Evolutionary conservation across 2,797 vertebrate species (phyloP).

Genomic region (Serranus cabrilla): DNA sequence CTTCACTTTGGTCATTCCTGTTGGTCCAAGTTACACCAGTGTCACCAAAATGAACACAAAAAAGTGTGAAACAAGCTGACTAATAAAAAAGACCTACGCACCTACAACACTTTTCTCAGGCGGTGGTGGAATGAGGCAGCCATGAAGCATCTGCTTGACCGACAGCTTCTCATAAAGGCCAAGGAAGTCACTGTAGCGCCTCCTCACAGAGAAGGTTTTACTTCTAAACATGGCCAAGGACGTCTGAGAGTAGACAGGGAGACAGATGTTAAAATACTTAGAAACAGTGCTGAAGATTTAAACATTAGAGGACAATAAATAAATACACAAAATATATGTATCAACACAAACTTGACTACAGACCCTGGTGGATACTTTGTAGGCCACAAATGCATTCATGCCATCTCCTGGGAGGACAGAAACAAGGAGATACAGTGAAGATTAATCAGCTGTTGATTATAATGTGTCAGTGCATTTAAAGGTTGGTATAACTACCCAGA

Average conservation of each 20-base stretch:
- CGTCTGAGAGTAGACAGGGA: slow-evolving; percentile 82
- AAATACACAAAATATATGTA: background rate
- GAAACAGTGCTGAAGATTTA: background rate
- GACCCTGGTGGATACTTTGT: slow-evolving; percentile 97
- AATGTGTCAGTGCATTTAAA: background rate
- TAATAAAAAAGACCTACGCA: slow-evolving; percentile 61
- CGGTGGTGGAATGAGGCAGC: slow-evolving; percentile 93
- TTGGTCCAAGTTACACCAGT: slow-evolving; percentile 5
- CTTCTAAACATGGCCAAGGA: slow-evolving; percentile 93
- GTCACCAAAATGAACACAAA: background rate
- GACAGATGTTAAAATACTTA: background rate
- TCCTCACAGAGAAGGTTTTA: slow-evolving; percentile 92
- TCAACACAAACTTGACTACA: slow-evolving; percentile 48
- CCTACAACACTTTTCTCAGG: slow-evolving; percentile 97
- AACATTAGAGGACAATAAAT: background rate
- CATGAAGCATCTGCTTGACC: slow-evolving; percentile 93
- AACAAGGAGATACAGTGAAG: slow-evolving; percentile 18
- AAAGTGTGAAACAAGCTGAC: background rate
- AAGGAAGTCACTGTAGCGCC: slow-evolving; percentile 97
- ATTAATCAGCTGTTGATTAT: background rate
- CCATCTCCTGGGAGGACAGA: slow-evolving; percentile 90
- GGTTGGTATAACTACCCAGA: background rate
- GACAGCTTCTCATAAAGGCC: slow-evolving; percentile 96
- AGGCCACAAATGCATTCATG: slow-evolving; percentile 97
- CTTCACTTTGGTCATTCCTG: slow-evolving; percentile 99